phyloP scores from a whole-genome alignment of 2,888 invertebrate genomes.

The Chymomyza procnemis region DNA sequence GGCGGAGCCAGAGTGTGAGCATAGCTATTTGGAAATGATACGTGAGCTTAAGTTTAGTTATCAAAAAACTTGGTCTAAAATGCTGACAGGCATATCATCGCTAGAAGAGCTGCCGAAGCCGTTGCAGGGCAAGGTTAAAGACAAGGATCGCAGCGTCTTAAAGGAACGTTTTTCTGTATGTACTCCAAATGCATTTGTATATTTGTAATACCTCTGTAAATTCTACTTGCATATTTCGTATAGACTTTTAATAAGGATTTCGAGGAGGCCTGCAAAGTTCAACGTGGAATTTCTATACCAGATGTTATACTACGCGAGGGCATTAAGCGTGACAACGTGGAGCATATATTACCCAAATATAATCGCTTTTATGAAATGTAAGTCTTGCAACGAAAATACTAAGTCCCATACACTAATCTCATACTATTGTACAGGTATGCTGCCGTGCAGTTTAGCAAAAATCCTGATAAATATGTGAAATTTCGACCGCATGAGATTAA shows the following conservation, averaged over 20 bases:
- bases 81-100: slow-evolving; percentile 86
- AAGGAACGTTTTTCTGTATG: slow-evolving; percentile 93
- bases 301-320: slow-evolving; percentile 93
- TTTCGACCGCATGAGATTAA: slow-evolving; percentile 92
- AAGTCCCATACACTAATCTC: slow-evolving; percentile 1
- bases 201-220: no score
- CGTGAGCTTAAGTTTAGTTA: slow-evolving; percentile 85
- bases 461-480: slow-evolving; percentile 95
- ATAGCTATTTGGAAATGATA: slow-evolving; percentile 91
- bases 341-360: slow-evolving; percentile 92
- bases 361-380: slow-evolving; percentile 87
- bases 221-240: no score
- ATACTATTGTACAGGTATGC: slow-evolving; percentile 82
- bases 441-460: slow-evolving; percentile 91
- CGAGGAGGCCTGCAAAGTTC: slow-evolving; percentile 90
- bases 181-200: slow-evolving; percentile 22
- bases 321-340: slow-evolving; percentile 93
- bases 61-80: slow-evolving; percentile 88
- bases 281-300: slow-evolving; percentile 94
- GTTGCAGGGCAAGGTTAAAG: slow-evolving; percentile 86
- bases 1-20: slow-evolving; percentile 91
- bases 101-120: slow-evolving; percentile 85
- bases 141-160: slow-evolving; percentile 90
- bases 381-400: slow-evolving; percentile 45
- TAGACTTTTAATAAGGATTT: slow-evolving; percentile 97